These are phyloP conservation scores for Geopemphigus sp. DNA, from an alignment of 1,140 invertebrate genomes.

Conservation along the genomic window DNA sequence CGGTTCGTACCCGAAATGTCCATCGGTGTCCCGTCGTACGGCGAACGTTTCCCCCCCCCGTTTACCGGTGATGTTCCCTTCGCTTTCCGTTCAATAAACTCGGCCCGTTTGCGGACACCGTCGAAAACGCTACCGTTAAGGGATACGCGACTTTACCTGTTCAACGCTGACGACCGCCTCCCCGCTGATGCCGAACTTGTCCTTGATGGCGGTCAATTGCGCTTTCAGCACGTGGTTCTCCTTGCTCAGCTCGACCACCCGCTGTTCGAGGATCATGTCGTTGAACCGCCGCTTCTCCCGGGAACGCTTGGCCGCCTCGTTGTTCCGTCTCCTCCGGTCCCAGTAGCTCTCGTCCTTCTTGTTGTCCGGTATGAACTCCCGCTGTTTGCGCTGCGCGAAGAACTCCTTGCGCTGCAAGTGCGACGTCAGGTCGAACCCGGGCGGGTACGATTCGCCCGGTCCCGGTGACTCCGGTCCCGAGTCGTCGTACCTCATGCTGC, in stretches of 20 bases:
- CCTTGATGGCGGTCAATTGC: constrained; percentile 87
- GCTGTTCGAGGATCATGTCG: constrained; percentile 92
- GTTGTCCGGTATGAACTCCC: constrained; percentile 94
- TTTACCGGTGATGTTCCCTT: too few species aligned
- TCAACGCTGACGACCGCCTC: constrained; percentile 82
- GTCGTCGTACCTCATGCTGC: constrained; percentile 53
- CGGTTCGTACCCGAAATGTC: too few species aligned
- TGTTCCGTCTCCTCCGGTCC: constrained; percentile 91
- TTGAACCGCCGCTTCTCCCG: constrained; percentile 93
- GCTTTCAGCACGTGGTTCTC: constrained; percentile 92
- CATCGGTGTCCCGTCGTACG: too few species aligned
- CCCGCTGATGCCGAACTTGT: constrained; percentile 88
- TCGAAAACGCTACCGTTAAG: too few species aligned
- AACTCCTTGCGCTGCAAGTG: constrained; percentile 68
- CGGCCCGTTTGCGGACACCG: too few species aligned
- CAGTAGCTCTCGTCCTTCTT: constrained; percentile 97
- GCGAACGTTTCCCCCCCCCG: too few species aligned
- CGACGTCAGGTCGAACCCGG: constrained; percentile 59
- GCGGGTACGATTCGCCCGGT: constrained; percentile 54
- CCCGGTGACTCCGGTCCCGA: constrained; percentile 48
- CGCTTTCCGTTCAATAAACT: too few species aligned
- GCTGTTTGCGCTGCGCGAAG: constrained; percentile 84
- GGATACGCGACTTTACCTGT: too few species aligned
- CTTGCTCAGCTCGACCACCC: constrained; percentile 89
- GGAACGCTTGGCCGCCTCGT: constrained; percentile 92